These are phyloP conservation scores for Drosophila neonasuta DNA, from an alignment of 2,888 invertebrate species.

Conservation along the genomic window DNA sequence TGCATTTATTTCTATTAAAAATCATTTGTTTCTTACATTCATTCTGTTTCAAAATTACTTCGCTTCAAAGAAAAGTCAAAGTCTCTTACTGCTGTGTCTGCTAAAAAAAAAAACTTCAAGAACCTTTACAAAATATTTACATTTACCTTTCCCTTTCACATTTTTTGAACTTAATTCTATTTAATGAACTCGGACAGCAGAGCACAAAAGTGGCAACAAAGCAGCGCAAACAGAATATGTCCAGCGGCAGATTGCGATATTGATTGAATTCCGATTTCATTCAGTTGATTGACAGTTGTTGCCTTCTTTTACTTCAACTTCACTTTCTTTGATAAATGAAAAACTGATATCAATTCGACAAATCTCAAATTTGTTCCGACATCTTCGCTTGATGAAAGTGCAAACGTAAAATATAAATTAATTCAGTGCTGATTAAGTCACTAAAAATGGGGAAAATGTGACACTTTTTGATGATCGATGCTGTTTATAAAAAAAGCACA, in stretches of 20 bases:
- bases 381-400: slow-evolving; percentile 12
- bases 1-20: no score
- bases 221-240: slow-evolving; percentile 10
- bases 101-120: background rate
- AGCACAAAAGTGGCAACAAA: slow-evolving; percentile 11
- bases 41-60: background rate
- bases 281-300: slow-evolving; percentile 33
- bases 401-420: slow-evolving; percentile 3
- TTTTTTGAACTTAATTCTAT: slow-evolving; percentile 13
- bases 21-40: background rate
- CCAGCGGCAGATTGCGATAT: slow-evolving; percentile 47
- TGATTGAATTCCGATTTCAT: slow-evolving; percentile 52
- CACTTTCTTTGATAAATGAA: slow-evolving; percentile 10
- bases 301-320: slow-evolving; percentile 5
- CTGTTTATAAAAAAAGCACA: background rate
- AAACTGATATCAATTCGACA: slow-evolving; percentile 16
- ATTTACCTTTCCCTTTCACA: slow-evolving; percentile 6
- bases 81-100: background rate
- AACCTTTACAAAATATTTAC: slow-evolving; percentile 5
- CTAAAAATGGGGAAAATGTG: background rate
- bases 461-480: background rate
- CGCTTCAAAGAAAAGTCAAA: background rate
- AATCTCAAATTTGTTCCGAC: slow-evolving; percentile 15
- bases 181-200: slow-evolving; percentile 23
- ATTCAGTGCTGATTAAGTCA: background rate